phyloP scores from a whole-genome alignment of 2,888 invertebrate species.

The Stictocephala bisonia region DNA sequence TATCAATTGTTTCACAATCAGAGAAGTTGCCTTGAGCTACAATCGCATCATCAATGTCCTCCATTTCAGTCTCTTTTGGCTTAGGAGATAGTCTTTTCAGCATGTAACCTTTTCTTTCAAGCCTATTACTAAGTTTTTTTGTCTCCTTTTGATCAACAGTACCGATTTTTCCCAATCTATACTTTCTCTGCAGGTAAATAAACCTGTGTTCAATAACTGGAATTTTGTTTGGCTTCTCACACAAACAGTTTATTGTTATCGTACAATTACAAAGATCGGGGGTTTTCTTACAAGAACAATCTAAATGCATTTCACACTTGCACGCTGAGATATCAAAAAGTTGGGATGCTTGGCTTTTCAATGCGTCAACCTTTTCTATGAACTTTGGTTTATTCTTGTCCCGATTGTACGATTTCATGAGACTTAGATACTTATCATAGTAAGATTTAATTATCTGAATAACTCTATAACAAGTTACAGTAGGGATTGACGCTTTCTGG shows the following conservation, averaged over 20 bases:
- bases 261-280: constrained; percentile 36
- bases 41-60: constrained; percentile 1
- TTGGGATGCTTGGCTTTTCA: constrained; percentile 30
- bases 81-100: constrained; percentile 23
- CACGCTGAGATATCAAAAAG: constrained; percentile 32
- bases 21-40: constrained; percentile 3
- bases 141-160: constrained; percentile 17
- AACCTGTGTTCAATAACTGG: constrained; percentile 22
- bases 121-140: constrained; percentile 7
- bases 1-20: constrained; percentile 15
- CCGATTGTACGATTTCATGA: constrained; percentile 31
- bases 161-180: constrained; percentile 20
- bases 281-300: neutral
- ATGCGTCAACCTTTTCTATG: constrained; percentile 34
- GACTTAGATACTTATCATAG: constrained; percentile 38
- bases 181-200: constrained; percentile 32
- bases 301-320: neutral
- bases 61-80: constrained; percentile 30
- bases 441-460: constrained; percentile 30
- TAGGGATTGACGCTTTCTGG: constrained; percentile 42
- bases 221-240: constrained; percentile 31
- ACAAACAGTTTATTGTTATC: constrained; percentile 4
- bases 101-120: constrained; percentile 9
- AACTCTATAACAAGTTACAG: constrained; percentile 20
- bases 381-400: constrained; percentile 34